Conservation (phyloP, 2,113 vertebrate species). For the Chunga burmeisteri region DNA sequence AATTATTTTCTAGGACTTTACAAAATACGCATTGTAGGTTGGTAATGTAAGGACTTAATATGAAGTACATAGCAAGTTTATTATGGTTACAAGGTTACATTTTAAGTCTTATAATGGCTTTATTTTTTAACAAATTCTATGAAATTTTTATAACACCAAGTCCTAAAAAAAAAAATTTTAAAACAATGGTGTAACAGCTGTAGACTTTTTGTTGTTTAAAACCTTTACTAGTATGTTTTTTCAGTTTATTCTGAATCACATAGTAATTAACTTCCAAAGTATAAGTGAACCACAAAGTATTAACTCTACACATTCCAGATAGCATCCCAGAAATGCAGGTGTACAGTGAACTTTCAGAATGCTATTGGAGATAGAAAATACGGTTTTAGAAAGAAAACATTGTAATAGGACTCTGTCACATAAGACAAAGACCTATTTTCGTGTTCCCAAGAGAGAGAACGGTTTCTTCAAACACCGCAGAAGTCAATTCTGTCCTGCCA, state of each 20-base stretch:
- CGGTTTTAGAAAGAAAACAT: background rate
- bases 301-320: background rate
- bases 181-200: background rate
- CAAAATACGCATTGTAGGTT: background rate
- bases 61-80: background rate
- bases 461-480: background rate
- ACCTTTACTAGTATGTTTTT: rapidly evolving
- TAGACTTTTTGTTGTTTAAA: background rate
- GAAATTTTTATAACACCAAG: background rate
- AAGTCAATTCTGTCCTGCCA: background rate
- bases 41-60: background rate
- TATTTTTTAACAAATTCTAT: background rate
- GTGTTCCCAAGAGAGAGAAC: background rate
- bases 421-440: rapidly evolving
- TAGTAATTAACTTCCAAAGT: background rate
- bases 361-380: rapidly evolving
- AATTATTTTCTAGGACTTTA: background rate
- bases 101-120: rapidly evolving
- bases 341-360: background rate
- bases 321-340: background rate
- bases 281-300: background rate
- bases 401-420: background rate
- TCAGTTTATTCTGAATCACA: background rate
- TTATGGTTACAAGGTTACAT: background rate
- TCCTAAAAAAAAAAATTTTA: rapidly evolving